phyloP scores from a whole-genome alignment of 2,113 vertebrate species.

The Misgurnus anguillicaudatus region DNA sequence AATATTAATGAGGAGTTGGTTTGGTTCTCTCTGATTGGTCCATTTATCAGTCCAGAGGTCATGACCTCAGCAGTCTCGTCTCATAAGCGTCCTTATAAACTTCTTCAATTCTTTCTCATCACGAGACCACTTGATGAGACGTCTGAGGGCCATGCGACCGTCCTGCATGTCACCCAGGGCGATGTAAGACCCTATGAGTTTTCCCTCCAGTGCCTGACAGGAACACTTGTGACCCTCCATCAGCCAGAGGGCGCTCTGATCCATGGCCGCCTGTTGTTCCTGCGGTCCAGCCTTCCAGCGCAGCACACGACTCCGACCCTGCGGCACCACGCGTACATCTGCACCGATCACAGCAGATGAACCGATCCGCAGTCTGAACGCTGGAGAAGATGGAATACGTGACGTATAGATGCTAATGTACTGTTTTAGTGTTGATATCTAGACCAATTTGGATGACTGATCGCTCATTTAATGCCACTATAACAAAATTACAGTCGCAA shows the following conservation, averaged over 20 bases:
- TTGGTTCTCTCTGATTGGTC: background rate
- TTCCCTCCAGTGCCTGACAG: constrained; percentile 71
- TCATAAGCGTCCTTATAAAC: constrained; percentile 73
- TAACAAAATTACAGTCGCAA: too few species aligned
- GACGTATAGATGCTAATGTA: background rate
- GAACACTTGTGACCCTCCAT: constrained; percentile 65
- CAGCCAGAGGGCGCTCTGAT: constrained; percentile 74
- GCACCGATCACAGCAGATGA: constrained; percentile 65
- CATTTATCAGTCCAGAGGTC: background rate
- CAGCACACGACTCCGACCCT: constrained; percentile 68
- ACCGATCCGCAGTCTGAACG: constrained; percentile 74
- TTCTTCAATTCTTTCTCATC: constrained; percentile 76
- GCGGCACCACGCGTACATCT: constrained; percentile 72
- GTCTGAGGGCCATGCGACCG: constrained; percentile 69
- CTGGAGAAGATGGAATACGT: constrained; percentile 54
- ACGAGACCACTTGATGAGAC: constrained; percentile 71
- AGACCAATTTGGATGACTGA: too few species aligned
- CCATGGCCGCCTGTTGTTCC: constrained; percentile 66
- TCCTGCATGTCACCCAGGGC: constrained; percentile 67
- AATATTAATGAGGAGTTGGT: background rate
- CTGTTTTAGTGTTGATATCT: too few species aligned
- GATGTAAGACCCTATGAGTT: constrained; percentile 59
- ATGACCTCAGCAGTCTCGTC: constrained; percentile 63
- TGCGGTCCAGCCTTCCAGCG: constrained; percentile 66
- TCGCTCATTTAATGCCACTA: too few species aligned